Evolutionary conservation across 2,888 invertebrate species (phyloP).

Genomic region (Scaptomyza parva): DNA sequence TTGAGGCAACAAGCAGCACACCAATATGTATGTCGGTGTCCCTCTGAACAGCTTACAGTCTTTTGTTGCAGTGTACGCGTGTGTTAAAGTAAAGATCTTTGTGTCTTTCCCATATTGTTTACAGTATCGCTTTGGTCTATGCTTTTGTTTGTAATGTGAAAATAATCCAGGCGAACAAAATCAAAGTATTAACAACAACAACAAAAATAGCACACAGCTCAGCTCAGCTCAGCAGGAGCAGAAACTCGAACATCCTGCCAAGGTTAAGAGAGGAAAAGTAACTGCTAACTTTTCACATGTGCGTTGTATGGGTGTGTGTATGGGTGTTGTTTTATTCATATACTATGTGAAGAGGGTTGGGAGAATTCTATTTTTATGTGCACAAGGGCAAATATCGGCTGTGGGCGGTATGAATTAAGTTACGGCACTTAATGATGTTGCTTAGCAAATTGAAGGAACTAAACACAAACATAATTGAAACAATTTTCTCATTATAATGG

Average conservation of each 20-base stretch:
- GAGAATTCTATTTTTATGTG: conserved; percentile 73
- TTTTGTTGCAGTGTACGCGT: conserved; percentile 9
- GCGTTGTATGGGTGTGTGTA: conserved; percentile 14
- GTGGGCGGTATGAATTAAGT: conserved; percentile 59
- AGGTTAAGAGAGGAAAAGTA: conserved; percentile 16
- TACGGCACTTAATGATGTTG: conserved; percentile 78
- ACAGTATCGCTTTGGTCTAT: conserved; percentile 36
- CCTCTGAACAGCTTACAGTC: neutral
- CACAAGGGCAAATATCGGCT: conserved; percentile 23
- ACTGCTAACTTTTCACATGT: conserved; percentile 39
- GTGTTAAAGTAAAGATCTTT: neutral
- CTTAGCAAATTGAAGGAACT: conserved; percentile 81
- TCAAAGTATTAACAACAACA: conserved; percentile 71
- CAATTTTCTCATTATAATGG: conserved; percentile 80
- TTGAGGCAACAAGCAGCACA: conserved; percentile 21
- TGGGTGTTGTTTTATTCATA: conserved; percentile 67
- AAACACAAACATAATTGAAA: conserved; percentile 80
- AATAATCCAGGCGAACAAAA: conserved; percentile 73
- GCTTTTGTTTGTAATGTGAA: conserved; percentile 72
- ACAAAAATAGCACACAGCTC: conserved; percentile 2
- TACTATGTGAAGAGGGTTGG: conserved; percentile 34
- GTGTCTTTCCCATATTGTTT: conserved; percentile 40
- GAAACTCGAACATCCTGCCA: conserved; percentile 51
- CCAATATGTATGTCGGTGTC: no score
- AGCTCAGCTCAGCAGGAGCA: conserved; percentile 24